Evolutionary conservation across 2,113 vertebrate species (phyloP).

Genomic region (Corvus moneduloides): DNA sequence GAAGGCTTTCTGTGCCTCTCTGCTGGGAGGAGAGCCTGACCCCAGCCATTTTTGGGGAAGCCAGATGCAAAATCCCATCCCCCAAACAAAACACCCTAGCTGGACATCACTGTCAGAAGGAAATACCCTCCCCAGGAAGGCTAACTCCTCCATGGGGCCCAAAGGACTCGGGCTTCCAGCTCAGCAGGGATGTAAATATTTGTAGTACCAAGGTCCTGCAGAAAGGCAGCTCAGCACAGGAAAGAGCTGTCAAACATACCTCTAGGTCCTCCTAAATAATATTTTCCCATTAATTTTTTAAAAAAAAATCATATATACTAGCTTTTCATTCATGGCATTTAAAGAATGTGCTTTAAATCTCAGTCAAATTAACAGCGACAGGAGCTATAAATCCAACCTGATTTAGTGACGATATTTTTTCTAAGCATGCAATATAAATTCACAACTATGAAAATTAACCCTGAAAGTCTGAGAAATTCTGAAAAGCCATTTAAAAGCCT

Average conservation of each 20-base stretch:
- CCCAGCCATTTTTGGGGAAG: neutral
- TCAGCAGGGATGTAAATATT: neutral
- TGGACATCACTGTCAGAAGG: neutral
- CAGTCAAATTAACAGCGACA: neutral
- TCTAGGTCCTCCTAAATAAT: neutral
- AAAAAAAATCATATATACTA: neutral
- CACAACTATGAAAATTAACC: neutral
- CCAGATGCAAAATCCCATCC: neutral
- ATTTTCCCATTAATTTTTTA: neutral
- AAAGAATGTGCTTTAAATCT: neutral
- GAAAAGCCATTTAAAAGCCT: neutral
- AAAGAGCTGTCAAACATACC: neutral
- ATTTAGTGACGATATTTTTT: neutral
- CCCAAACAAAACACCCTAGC: neutral
- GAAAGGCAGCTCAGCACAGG: neutral
- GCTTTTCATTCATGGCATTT: neutral
- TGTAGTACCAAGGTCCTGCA: neutral
- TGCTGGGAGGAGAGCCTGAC: neutral
- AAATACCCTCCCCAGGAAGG: neutral
- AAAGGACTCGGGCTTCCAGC: neutral
- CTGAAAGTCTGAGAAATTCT: constrained; percentile 3
- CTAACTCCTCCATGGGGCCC: neutral
- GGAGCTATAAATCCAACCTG: neutral
- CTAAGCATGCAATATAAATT: neutral
- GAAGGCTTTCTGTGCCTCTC: neutral